These are phyloP conservation scores for Oikopleura dioica DNA, from an alignment of 23 tunicate species.

Conservation along the genomic window DNA sequence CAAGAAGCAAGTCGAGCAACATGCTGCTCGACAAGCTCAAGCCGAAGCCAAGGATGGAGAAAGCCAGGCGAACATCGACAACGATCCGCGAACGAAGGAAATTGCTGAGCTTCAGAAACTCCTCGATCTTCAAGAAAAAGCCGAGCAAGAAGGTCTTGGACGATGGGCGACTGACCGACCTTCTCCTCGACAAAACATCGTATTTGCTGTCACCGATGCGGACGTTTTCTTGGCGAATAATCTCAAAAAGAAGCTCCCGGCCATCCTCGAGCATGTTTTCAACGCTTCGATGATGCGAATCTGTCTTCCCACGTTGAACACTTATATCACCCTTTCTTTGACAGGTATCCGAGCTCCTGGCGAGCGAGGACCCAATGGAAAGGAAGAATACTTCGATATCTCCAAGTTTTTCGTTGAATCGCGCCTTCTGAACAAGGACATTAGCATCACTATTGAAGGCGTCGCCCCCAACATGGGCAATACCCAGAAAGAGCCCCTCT, in stretches of 20 bases:
- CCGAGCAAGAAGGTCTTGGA: not conserved
- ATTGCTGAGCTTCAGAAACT: not conserved
- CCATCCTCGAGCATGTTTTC: not conserved
- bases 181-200: not conserved
- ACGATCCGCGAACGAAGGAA: too few species aligned
- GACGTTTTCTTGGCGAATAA: not conserved
- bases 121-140: not conserved
- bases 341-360: not conserved
- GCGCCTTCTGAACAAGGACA: constrained; percentile 51
- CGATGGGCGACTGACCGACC: not conserved
- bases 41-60: not conserved
- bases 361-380: constrained; percentile 56
- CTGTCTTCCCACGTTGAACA: not conserved
- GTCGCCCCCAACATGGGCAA: constrained; percentile 21
- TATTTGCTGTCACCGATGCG: not conserved
- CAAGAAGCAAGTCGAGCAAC: constrained; percentile 23
- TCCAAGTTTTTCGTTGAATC: constrained; percentile 88
- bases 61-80: not conserved
- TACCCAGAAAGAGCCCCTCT: not conserved
- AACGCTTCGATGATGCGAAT: not conserved
- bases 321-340: not conserved
- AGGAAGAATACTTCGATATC: constrained; percentile 55
- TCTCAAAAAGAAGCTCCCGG: not conserved
- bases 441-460: constrained; percentile 53
- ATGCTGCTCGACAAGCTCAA: not conserved